Conservation (phyloP, 2,797 vertebrate genomes). For the Halcyon badia region DNA sequence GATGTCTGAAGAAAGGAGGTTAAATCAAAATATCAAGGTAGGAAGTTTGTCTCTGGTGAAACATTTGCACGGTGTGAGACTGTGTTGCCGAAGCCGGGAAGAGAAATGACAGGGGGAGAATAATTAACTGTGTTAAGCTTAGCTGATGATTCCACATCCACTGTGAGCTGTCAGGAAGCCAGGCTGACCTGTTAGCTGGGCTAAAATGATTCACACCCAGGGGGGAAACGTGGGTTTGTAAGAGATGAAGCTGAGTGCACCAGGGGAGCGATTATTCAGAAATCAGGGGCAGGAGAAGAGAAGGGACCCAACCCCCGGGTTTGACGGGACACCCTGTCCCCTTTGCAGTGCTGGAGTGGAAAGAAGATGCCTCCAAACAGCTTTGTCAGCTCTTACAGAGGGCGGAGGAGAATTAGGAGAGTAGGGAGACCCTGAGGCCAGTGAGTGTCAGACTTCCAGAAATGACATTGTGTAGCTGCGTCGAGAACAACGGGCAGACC, state of each 20-base stretch:
- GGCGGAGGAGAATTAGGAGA: background rate
- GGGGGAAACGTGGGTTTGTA: background rate
- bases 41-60: background rate
- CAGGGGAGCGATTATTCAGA: background rate
- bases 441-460: background rate
- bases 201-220: conserved; percentile 28
- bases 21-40: background rate
- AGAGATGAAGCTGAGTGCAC: background rate
- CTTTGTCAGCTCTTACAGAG: background rate
- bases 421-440: background rate
- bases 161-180: background rate
- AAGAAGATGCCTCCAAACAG: background rate
- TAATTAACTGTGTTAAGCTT: background rate
- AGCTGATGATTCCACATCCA: background rate
- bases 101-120: background rate
- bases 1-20: background rate
- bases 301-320: background rate
- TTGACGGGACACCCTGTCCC: background rate
- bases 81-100: background rate
- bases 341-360: background rate
- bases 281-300: background rate
- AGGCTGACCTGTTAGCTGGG: background rate
- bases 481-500: background rate
- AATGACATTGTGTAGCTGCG: background rate
- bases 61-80: background rate